phyloP scores from a whole-genome alignment of 92 coral and sea anemone genomes.

The Umimayanthus chanpuru region DNA sequence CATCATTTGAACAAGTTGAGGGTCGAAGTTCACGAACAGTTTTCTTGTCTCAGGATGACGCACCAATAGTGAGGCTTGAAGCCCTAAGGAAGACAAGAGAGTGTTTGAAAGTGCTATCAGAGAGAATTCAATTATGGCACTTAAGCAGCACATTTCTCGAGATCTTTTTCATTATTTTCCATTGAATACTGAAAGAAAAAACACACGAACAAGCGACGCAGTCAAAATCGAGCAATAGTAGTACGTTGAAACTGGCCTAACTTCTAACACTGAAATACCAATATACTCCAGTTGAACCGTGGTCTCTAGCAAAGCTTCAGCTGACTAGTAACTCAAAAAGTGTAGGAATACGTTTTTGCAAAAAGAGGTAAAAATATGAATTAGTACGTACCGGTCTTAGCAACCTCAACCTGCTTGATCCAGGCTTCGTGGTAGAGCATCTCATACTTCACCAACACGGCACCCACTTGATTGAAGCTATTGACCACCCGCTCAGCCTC shows the following conservation, averaged over 20 bases:
- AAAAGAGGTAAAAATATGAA: background rate
- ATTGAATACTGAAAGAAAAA: background rate
- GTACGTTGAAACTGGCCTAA: background rate
- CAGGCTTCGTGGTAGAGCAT: constrained; percentile 81
- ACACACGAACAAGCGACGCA: background rate
- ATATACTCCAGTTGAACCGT: background rate
- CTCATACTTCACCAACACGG: constrained; percentile 77
- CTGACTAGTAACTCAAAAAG: background rate
- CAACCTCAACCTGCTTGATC: constrained; percentile 79
- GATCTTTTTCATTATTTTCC: no score
- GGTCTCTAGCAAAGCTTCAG: background rate
- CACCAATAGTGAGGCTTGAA: constrained; percentile 82
- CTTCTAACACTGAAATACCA: background rate
- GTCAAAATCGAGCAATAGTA: background rate
- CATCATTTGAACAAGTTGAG: constrained; percentile 78
- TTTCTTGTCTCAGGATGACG: constrained; percentile 73
- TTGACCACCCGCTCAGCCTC: constrained; percentile 73
- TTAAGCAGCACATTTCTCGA: no score
- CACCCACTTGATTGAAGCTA: constrained; percentile 74
- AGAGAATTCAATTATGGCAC: no score
- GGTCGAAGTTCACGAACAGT: constrained; percentile 81
- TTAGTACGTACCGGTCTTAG: constrained; percentile 66
- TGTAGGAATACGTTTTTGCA: background rate
- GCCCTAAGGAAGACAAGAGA: constrained; percentile 53
- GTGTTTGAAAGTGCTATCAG: no score